Conservation (phyloP, 2,888 invertebrate species). For the Sisyra terminalis region DNA sequence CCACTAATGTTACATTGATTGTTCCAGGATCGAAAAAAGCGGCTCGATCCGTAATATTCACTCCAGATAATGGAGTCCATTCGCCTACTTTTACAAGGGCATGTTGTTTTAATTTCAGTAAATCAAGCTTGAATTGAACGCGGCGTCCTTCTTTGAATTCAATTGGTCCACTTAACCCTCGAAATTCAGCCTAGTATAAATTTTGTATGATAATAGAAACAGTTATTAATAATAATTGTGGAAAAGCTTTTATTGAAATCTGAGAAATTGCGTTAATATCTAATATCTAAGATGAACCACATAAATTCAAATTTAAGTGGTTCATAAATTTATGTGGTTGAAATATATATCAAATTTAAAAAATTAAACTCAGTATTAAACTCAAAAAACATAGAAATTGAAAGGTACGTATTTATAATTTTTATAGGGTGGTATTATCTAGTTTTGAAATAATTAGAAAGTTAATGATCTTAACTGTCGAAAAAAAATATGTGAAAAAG, state of each 20-base stretch:
- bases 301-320: too few species aligned
- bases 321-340: too few species aligned
- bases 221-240: slow-evolving; percentile 4
- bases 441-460: too few species aligned
- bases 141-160: slow-evolving; percentile 65
- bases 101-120: slow-evolving; percentile 56
- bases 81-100: slow-evolving; percentile 60
- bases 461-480: too few species aligned
- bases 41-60: slow-evolving; percentile 52
- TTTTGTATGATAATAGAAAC: slow-evolving; percentile 8
- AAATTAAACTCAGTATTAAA: too few species aligned
- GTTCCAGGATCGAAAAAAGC: slow-evolving; percentile 55
- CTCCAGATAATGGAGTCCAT: slow-evolving; percentile 48
- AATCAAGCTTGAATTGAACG: slow-evolving; percentile 56
- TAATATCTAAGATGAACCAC: too few species aligned
- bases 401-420: too few species aligned
- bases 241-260: slow-evolving; percentile 8
- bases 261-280: slow-evolving; percentile 9
- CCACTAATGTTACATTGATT: slow-evolving; percentile 58
- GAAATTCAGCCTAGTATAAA: slow-evolving; percentile 50
- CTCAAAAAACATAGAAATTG: too few species aligned
- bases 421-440: too few species aligned
- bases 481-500: too few species aligned
- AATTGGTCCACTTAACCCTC: slow-evolving; percentile 64
- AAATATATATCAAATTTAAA: too few species aligned